These are phyloP conservation scores for rat (Rattus norvegicus) DNA, from an alignment of 2,113 vertebrate genomes.

Conservation along the genomic window DNA sequence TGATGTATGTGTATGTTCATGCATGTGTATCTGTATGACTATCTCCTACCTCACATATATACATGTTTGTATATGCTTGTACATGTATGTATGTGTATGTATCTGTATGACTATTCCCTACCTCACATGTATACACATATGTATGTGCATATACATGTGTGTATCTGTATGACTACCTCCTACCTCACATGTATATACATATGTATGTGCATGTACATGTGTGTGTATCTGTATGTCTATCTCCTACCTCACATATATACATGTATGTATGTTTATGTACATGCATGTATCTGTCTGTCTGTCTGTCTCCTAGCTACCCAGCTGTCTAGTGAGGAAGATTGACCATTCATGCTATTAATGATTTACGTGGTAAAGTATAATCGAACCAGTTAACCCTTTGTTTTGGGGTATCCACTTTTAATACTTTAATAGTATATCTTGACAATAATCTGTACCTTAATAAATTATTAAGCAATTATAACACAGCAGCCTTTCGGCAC, in stretches of 20 bases:
- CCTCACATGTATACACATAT: too few species aligned
- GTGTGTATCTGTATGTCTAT: not conserved
- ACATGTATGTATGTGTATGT: too few species aligned
- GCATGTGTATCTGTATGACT: not conserved
- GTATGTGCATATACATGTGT: too few species aligned
- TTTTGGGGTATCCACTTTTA: slow-evolving; percentile 19
- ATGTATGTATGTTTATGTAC: too few species aligned
- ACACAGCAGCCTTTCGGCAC: not conserved
- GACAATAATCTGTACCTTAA: not conserved
- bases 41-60: not conserved
- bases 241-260: not conserved
- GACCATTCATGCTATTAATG: not conserved
- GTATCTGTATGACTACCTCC: not conserved
- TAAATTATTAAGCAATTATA: slow-evolving; percentile 1
- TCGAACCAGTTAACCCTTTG: not conserved
- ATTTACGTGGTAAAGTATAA: not conserved
- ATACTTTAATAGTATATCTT: not conserved
- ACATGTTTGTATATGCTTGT: too few species aligned
- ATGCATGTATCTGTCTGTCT: not conserved
- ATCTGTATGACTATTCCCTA: not conserved
- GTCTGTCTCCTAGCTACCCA: not conserved
- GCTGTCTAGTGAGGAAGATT: not conserved
- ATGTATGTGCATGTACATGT: not conserved
- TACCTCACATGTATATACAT: too few species aligned
- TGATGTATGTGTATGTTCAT: not conserved